Percentiles rank a stretch among this genome's conserved stretches.
Conservation (phyloP, 2,113 vertebrate genomes). For the Danionella cerebrum region DNA sequence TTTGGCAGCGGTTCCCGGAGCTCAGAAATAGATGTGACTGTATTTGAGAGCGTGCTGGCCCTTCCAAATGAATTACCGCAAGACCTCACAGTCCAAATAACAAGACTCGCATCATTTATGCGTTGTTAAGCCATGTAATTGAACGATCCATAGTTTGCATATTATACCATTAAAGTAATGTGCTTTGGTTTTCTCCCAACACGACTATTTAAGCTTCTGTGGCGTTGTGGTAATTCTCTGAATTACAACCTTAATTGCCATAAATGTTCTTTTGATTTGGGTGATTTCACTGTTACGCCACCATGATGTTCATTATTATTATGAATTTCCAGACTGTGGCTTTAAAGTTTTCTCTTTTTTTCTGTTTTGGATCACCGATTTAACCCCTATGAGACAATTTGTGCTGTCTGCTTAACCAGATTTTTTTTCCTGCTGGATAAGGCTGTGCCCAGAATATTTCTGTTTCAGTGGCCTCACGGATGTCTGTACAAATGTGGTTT, state of each 20-base stretch:
- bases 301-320: constrained; percentile 67
- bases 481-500: no score
- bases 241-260: constrained; percentile 98
- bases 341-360: constrained; percentile 57
- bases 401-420: neutral
- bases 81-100: constrained; percentile 86
- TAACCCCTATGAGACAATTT: neutral
- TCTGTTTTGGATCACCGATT: constrained; percentile 36
- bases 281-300: constrained; percentile 80
- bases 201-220: constrained; percentile 96
- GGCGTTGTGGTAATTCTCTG: constrained; percentile 91
- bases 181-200: constrained; percentile 95
- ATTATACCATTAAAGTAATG: constrained; percentile 99
- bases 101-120: constrained; percentile 96
- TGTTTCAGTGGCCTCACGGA: no score
- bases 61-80: constrained; percentile 82
- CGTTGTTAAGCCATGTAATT: constrained; percentile 99
- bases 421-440: neutral
- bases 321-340: constrained; percentile 62
- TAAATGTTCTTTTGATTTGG: constrained; percentile 99
- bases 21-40: constrained; percentile 74
- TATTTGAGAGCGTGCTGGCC: constrained; percentile 75
- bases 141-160: constrained; percentile 99
- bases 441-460: no score
- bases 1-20: constrained; percentile 81